Conservation (phyloP, 2,888 invertebrate genomes). For the Drosophila stalkeri region DNA sequence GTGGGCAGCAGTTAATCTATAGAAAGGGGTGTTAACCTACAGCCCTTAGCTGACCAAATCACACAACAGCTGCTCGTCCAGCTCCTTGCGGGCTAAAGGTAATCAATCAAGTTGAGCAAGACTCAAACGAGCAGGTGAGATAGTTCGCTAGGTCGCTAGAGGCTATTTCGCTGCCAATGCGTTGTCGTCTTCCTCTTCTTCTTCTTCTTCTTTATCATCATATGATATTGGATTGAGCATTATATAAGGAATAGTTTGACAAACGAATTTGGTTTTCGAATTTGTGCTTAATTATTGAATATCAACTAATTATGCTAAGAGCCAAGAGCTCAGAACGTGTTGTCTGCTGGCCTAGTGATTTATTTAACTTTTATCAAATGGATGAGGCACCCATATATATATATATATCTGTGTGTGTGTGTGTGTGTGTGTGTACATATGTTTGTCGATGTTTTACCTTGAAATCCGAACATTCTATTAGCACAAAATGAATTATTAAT, state of each 20-base stretch:
- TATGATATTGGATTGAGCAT: slow-evolving; percentile 22
- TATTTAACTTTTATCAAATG: slow-evolving; percentile 19
- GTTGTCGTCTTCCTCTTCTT: background rate
- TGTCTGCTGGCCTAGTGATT: slow-evolving; percentile 18
- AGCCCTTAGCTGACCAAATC: slow-evolving; percentile 33
- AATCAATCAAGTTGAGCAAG: slow-evolving; percentile 65
- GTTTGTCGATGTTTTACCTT: slow-evolving; percentile 37
- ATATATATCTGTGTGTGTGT: background rate
- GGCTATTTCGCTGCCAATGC: slow-evolving; percentile 5
- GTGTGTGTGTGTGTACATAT: slow-evolving; percentile 28
- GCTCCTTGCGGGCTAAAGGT: slow-evolving; percentile 30
- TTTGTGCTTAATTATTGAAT: slow-evolving; percentile 70
- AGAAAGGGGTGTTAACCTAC: background rate
- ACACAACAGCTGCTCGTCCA: slow-evolving; percentile 22
- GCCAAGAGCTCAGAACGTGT: slow-evolving; percentile 23
- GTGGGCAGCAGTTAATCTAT: slow-evolving; percentile 23
- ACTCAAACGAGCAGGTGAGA: slow-evolving; percentile 18
- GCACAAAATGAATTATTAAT: slow-evolving; percentile 77
- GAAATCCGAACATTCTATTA: slow-evolving; percentile 69
- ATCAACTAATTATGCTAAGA: slow-evolving; percentile 72
- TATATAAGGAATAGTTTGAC: slow-evolving; percentile 27
- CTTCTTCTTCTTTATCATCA: background rate
- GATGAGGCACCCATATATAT: no score
- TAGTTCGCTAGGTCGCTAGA: slow-evolving; percentile 1
- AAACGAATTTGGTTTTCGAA: slow-evolving; percentile 39